phyloP scores from a whole-genome alignment of 2,888 invertebrate genomes.

The Molorchus minor region DNA sequence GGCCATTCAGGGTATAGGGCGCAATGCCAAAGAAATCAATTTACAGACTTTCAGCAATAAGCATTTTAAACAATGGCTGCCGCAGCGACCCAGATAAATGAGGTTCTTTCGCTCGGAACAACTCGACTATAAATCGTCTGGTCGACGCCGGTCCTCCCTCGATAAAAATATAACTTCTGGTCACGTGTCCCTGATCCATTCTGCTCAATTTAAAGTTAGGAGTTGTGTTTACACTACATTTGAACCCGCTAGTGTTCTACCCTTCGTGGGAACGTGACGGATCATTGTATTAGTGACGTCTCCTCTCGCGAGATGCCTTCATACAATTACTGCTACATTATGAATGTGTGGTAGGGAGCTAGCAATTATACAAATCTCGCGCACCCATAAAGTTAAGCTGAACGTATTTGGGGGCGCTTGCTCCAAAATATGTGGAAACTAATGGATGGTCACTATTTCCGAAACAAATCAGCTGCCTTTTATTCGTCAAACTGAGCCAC shows the following conservation, averaged over 20 bases:
- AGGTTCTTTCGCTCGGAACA: constrained; percentile 1
- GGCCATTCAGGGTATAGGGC: constrained; percentile 38
- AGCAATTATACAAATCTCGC: constrained; percentile 1
- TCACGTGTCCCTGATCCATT: constrained; percentile 60
- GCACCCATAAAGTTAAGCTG: too few relatives aligned
- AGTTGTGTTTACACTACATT: constrained; percentile 61
- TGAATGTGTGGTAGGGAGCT: constrained; percentile 1
- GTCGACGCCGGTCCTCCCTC: constrained; percentile 46
- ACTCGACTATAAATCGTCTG: constrained; percentile 9
- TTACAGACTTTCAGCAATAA: constrained; percentile 59
- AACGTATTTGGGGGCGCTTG: too few relatives aligned
- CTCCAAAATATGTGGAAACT: too few relatives aligned
- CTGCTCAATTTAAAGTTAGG: constrained; percentile 61
- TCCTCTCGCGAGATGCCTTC: constrained; percentile 45
- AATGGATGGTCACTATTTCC: too few relatives aligned
- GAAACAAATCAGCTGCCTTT: too few relatives aligned
- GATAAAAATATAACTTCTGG: constrained; percentile 62
- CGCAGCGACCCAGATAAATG: constrained; percentile 46
- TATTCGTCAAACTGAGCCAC: too few relatives aligned
- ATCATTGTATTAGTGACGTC: constrained; percentile 50
- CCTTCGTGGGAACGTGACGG: constrained; percentile 48
- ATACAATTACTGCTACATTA: constrained; percentile 48
- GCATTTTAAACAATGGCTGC: constrained; percentile 61
- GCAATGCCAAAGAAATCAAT: constrained; percentile 59
- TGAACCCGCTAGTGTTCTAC: constrained; percentile 50